These are phyloP conservation scores for Neosalanx taihuensis DNA, from an alignment of 2,797 vertebrate genomes.

Conservation along the genomic window DNA sequence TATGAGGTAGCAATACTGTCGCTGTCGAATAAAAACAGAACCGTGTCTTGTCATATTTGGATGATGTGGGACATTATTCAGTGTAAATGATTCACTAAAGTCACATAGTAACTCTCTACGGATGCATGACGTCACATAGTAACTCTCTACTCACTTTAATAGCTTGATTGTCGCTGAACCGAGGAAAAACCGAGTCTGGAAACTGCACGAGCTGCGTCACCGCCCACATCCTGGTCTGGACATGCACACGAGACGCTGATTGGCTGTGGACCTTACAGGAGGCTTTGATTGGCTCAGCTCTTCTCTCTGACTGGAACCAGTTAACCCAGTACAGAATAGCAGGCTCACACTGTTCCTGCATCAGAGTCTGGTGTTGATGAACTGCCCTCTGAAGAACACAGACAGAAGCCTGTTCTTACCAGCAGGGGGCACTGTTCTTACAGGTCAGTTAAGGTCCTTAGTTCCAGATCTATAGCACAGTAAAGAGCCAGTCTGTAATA, in stretches of 20 bases:
- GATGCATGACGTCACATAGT: neutral
- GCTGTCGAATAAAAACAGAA: no score
- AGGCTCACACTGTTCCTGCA: no score
- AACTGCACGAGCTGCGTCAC: neutral
- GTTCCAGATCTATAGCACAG: neutral
- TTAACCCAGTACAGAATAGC: neutral
- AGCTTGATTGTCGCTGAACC: neutral
- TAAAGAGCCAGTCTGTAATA: no score
- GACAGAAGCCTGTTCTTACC: neutral
- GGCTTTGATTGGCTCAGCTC: neutral
- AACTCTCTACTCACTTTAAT: neutral
- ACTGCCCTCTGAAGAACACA: neutral
- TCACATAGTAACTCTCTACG: no score
- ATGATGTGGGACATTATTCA: no score
- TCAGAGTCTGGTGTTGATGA: neutral
- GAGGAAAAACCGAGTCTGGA: neutral
- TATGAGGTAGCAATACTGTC: no score
- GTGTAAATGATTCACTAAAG: no score
- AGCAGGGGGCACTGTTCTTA: neutral
- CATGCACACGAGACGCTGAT: conserved; percentile 34
- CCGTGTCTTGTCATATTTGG: no score
- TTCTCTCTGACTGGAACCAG: conserved; percentile 16
- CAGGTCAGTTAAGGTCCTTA: neutral
- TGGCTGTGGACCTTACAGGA: conserved; percentile 38
- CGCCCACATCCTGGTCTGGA: conserved; percentile 6